These are phyloP conservation scores for Chloroclysta siterata DNA, from an alignment of 2,888 invertebrate genomes.

Conservation along the genomic window DNA sequence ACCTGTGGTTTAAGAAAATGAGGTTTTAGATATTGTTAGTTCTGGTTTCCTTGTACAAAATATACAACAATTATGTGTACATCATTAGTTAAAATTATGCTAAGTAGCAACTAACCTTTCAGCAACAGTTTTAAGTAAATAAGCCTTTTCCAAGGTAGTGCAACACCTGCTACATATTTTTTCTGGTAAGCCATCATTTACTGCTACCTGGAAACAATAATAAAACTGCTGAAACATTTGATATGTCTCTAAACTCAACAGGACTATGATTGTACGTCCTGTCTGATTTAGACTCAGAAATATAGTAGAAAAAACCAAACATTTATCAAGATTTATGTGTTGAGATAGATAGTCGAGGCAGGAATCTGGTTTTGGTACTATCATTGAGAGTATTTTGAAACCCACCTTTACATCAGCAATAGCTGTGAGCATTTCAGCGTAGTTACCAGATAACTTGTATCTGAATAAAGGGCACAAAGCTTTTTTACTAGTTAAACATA, in stretches of 20 bases:
- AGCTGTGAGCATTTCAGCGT: slow-evolving; percentile 82
- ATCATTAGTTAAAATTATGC: neutral
- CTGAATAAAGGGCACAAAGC: slow-evolving; percentile 76
- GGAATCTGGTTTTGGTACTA: neutral
- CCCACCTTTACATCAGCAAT: slow-evolving; percentile 79
- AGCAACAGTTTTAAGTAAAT: slow-evolving; percentile 76
- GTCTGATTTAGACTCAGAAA: too few relatives aligned
- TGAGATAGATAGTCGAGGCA: neutral
- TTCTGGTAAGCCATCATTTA: slow-evolving; percentile 79
- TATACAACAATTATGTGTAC: too few relatives aligned
- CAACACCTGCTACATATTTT: slow-evolving; percentile 78
- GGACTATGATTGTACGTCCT: too few relatives aligned
- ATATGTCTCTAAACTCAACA: neutral
- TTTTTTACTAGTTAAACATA: slow-evolving; percentile 75
- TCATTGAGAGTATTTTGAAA: slow-evolving; percentile 4
- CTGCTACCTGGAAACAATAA: slow-evolving; percentile 60
- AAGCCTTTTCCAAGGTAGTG: slow-evolving; percentile 76
- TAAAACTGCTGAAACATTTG: neutral
- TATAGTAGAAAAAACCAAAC: neutral
- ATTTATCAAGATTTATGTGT: neutral
- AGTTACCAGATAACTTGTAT: slow-evolving; percentile 79
- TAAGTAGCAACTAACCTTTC: slow-evolving; percentile 62
- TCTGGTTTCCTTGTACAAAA: neutral
- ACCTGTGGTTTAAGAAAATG: slow-evolving; percentile 49
- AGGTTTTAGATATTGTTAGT: neutral